These are phyloP conservation scores for Sebastes taczanowskii DNA, from an alignment of 2,797 vertebrate species.

Conservation along the genomic window DNA sequence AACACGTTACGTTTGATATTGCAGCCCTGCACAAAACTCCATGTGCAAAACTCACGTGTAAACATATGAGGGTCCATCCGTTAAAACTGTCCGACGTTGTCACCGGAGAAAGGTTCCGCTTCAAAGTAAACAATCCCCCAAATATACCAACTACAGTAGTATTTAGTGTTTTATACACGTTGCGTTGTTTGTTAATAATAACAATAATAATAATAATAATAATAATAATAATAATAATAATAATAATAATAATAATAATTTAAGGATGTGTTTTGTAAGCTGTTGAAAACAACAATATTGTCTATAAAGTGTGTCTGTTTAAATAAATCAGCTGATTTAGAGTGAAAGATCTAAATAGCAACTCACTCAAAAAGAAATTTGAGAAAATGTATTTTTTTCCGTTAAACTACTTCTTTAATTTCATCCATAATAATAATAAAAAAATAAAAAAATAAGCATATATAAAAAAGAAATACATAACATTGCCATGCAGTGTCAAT, in stretches of 20 bases:
- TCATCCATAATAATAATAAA: neutral
- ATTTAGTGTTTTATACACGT: neutral
- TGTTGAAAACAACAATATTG: neutral
- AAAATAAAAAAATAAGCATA: neutral
- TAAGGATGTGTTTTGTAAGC: neutral
- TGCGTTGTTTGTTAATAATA: neutral
- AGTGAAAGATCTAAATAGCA: neutral
- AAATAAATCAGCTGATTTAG: neutral
- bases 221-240: too few relatives aligned
- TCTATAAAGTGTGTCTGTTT: neutral
- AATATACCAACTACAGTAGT: neutral
- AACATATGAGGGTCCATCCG: constrained; percentile 50
- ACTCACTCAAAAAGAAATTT: neutral
- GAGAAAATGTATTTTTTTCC: neutral
- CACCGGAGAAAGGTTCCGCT: constrained; percentile 39
- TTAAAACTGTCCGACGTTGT: constrained; percentile 26
- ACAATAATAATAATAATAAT: too few relatives aligned
- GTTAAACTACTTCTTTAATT: neutral
- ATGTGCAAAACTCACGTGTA: constrained; percentile 70
- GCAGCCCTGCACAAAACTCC: neutral
- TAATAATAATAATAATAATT: too few relatives aligned
- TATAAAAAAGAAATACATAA: neutral
- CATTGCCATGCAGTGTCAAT: neutral
- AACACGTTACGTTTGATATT: neutral
- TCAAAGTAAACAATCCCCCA: neutral